Conservation (phyloP, 1,140 invertebrate species). For the Homarus americanus region DNA sequence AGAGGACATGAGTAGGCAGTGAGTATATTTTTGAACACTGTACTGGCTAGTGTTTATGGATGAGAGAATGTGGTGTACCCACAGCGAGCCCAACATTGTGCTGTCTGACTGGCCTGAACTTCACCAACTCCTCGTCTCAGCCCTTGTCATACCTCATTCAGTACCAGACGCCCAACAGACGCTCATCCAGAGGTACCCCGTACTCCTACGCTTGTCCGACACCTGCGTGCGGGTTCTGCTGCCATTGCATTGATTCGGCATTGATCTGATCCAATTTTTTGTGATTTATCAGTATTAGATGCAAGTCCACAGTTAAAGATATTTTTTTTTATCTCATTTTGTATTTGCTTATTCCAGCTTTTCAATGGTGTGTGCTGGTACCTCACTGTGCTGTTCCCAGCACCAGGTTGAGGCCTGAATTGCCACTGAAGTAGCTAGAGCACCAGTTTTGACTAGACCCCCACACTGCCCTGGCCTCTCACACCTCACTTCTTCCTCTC, state of each 20-base stretch:
- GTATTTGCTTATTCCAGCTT: constrained; percentile 1
- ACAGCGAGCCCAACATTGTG: constrained; percentile 48
- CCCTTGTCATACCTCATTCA: constrained; percentile 43
- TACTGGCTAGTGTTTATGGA: background rate
- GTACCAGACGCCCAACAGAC: constrained; percentile 36
- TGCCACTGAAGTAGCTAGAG: background rate
- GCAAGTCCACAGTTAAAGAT: constrained; percentile 4
- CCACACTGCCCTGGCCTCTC: background rate
- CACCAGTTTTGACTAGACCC: background rate
- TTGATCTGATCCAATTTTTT: background rate
- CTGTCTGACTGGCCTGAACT: constrained; percentile 44
- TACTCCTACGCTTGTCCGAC: background rate
- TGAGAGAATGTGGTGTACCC: background rate
- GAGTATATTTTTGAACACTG: background rate
- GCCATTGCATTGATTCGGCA: background rate
- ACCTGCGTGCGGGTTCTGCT: background rate
- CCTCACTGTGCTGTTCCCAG: background rate
- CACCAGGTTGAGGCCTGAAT: background rate
- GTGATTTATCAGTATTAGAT: background rate
- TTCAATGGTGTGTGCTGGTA: background rate
- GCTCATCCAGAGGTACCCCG: constrained; percentile 28
- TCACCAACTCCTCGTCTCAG: constrained; percentile 14
- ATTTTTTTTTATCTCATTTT: background rate
- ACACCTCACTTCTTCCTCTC: background rate
- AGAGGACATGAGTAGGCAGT: too few relatives aligned